These are phyloP conservation scores for Ivindomyrus marchei DNA, from an alignment of 2,113 vertebrate genomes.

Conservation along the genomic window DNA sequence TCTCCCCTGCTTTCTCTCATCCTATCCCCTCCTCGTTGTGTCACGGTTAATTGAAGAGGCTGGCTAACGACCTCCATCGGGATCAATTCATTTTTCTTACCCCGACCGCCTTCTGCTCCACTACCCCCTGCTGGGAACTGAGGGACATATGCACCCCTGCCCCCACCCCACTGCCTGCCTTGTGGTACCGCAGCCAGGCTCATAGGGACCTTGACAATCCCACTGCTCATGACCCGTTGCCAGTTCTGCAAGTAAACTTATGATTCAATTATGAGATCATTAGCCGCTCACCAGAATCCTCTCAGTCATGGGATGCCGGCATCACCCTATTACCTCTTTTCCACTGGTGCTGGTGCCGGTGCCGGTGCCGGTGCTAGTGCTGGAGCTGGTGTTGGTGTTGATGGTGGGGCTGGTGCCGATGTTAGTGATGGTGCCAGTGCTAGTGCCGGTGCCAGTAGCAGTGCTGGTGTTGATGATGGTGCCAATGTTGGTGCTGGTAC, in stretches of 20 bases:
- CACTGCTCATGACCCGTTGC: too few relatives aligned
- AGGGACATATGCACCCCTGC: background rate
- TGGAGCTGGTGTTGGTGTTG: too few relatives aligned
- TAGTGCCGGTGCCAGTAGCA: too few relatives aligned
- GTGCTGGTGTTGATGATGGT: too few relatives aligned
- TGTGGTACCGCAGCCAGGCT: background rate
- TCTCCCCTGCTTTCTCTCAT: slow-evolving; percentile 20
- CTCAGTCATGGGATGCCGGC: background rate
- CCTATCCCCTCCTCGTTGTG: slow-evolving; percentile 1
- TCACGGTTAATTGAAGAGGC: slow-evolving; percentile 43
- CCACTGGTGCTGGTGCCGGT: background rate
- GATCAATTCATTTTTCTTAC: slow-evolving; percentile 32
- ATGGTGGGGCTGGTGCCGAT: too few relatives aligned
- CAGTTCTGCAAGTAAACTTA: background rate
- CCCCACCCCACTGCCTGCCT: background rate
- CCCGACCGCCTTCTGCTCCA: background rate
- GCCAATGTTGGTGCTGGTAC: too few relatives aligned
- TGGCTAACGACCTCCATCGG: slow-evolving; percentile 47
- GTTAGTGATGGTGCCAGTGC: too few relatives aligned
- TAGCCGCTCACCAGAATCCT: background rate
- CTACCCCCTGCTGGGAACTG: background rate
- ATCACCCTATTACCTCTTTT: background rate
- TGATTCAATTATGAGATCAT: background rate
- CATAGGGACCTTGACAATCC: background rate
- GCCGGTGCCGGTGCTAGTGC: too few relatives aligned